Evolutionary conservation across 2,113 vertebrate genomes (phyloP), one percentile per base, ranked within the genome.

Genomic region (Jaculus jaculus): DNA sequence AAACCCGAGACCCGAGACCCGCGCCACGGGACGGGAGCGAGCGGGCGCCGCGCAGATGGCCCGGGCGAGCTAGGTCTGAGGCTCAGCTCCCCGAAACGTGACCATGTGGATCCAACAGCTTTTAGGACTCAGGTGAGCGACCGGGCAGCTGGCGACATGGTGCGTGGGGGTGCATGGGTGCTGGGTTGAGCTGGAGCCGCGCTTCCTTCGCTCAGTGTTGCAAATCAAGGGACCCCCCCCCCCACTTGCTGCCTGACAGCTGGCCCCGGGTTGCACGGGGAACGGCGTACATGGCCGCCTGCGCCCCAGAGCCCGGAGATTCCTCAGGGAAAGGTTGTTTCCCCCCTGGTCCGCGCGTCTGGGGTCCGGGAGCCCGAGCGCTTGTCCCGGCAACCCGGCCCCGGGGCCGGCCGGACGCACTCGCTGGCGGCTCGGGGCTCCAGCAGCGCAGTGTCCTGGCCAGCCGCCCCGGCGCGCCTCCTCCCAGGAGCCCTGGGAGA

Each of bases 71-170:
- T 68, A 92, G 89, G 94, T 97, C 95, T 98, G 98, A 97, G 90
- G 85, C 93, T 95, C 80, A 3, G 94, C 86, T 84, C 86, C 87
- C 89, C 28, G 91, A 96, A 95, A 97, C 98, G 97, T 97, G 98
- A 98, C 97, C 96, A 98, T 98, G 98, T 98, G 98, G 98, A 98
- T 98, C 92, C 97, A 97, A 97, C 97, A 97, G 98, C 97, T 97
- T 90, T 96, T 97, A 91, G 98, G 97, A 95, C 97, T 96, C 97
- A 98, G 98, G 98, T 98, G 98, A 97, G 98, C 87, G 24, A 61
- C 86, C 77, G 6, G 54, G 54, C 9, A 68, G 82, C 87, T 37
- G 32, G 91, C 32, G 71, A n/a, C 75, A 13, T 63, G 58, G 74
- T 28, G 89, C 39, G 37, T 81, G 84, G 12, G 92, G 84, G 68